These are phyloP conservation scores for Anarsia innoxiella DNA, from an alignment of 2,888 invertebrate genomes.

Conservation along the genomic window DNA sequence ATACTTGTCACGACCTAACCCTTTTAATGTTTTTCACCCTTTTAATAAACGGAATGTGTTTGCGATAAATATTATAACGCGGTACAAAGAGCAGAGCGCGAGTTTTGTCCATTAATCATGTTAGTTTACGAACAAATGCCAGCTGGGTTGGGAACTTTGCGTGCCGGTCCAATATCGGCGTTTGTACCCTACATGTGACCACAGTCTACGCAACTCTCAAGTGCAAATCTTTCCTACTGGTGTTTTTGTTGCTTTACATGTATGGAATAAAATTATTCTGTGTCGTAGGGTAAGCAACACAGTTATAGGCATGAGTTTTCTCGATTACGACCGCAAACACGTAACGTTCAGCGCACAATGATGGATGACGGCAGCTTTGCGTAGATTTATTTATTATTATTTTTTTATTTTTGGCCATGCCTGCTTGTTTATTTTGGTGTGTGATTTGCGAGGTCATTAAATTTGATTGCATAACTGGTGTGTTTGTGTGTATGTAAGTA, in stretches of 20 bases:
- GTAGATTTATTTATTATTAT: slow-evolving; percentile 31
- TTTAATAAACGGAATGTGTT: slow-evolving; percentile 25
- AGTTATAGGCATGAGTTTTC: slow-evolving; percentile 24
- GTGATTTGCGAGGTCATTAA: neutral
- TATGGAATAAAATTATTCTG: slow-evolving; percentile 2
- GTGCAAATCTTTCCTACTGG: neutral
- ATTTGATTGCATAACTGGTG: too few relatives aligned
- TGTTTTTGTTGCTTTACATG: neutral
- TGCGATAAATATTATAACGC: slow-evolving; percentile 33
- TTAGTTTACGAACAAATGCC: slow-evolving; percentile 49
- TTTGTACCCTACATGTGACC: slow-evolving; percentile 21
- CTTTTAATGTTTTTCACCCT: slow-evolving; percentile 14
- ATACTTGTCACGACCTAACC: neutral
- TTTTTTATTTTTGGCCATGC: neutral
- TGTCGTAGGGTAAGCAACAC: slow-evolving; percentile 16
- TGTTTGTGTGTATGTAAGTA: too few relatives aligned
- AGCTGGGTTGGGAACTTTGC: slow-evolving; percentile 38
- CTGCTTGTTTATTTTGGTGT: slow-evolving; percentile 4
- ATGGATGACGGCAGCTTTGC: slow-evolving; percentile 36
- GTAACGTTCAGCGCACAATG: slow-evolving; percentile 26
- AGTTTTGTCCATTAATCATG: slow-evolving; percentile 51
- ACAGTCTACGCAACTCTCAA: slow-evolving; percentile 21
- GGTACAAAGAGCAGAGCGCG: slow-evolving; percentile 38
- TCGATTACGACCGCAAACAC: slow-evolving; percentile 29
- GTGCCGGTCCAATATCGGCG: slow-evolving; percentile 34